These are phyloP conservation scores for Nycticorax nycticorax DNA, from an alignment of 2,113 vertebrate genomes.

Conservation along the genomic window DNA sequence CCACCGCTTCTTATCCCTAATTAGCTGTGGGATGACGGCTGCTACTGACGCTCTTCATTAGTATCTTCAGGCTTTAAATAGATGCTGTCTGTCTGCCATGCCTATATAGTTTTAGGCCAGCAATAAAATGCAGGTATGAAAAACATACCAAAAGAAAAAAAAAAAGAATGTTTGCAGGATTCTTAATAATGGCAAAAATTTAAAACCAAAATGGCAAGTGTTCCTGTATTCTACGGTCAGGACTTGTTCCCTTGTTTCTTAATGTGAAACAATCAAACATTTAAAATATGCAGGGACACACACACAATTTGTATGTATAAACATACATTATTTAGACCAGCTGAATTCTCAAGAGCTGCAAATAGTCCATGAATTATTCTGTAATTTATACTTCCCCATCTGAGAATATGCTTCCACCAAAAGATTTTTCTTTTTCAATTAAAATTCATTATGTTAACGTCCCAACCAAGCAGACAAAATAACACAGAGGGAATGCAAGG, in stretches of 20 bases:
- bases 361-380: conserved; percentile 62
- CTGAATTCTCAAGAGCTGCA: conserved; percentile 55
- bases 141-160: not conserved
- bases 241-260: conserved; percentile 6
- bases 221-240: not conserved
- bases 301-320: conserved; percentile 44
- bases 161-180: not conserved
- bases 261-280: conserved; percentile 44
- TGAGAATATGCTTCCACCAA: conserved; percentile 22
- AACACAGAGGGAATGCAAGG: not conserved
- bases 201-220: not conserved
- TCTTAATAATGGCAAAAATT: not conserved
- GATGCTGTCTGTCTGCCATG: not conserved
- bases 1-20: not conserved
- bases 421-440: conserved; percentile 44
- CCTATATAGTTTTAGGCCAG: not conserved
- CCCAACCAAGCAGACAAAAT: not conserved
- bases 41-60: not conserved
- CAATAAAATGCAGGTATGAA: not conserved
- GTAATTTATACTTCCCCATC: conserved; percentile 46
- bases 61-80: not conserved
- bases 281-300: conserved; percentile 52
- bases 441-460: conserved; percentile 34
- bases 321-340: conserved; percentile 64
- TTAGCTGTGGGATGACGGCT: not conserved